Conservation (phyloP, 2,888 invertebrate genomes). For the Eristalis tenax region DNA sequence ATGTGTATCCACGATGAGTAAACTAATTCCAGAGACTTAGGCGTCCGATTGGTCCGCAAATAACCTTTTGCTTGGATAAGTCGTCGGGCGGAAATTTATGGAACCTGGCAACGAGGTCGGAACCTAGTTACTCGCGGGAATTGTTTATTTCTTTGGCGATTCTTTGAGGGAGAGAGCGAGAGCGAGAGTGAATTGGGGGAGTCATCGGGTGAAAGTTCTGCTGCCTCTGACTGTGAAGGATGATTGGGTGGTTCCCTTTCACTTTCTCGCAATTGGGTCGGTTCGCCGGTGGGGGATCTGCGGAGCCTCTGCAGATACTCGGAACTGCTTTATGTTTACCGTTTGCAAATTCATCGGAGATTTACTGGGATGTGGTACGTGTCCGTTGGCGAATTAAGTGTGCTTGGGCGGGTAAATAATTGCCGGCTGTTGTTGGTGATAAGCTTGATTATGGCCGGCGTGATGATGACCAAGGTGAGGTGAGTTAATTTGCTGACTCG, state of each 20-base stretch:
- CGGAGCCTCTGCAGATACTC: conserved; percentile 5
- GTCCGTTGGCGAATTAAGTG: not conserved
- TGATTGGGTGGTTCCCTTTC: conserved; percentile 7
- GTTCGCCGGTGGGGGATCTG: not conserved
- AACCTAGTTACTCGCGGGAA: conserved; percentile 24
- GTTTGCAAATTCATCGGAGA: conserved; percentile 28
- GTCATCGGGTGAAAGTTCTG: not conserved
- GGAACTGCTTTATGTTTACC: not conserved
- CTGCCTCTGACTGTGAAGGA: not conserved
- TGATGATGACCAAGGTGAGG: not conserved
- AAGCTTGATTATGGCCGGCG: not conserved
- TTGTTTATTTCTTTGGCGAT: conserved; percentile 42
- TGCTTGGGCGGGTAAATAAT: conserved; percentile 15
- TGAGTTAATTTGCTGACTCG: not conserved
- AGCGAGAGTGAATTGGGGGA: conserved; percentile 1
- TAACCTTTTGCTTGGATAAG: conserved; percentile 25
- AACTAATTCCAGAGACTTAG: conserved; percentile 37
- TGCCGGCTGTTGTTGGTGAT: conserved; percentile 4
- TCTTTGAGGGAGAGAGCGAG: not conserved
- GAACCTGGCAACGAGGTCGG: conserved; percentile 34
- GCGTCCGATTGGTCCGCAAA: conserved; percentile 2
- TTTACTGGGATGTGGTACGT: conserved; percentile 16
- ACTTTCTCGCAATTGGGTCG: conserved; percentile 1
- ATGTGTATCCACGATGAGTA: conserved; percentile 18
- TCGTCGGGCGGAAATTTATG: conserved; percentile 29